A percentile compares a stretch with the other conserved stretches of the same genome.
phyloP scores from a whole-genome alignment of 2,888 invertebrate species.

The Zeuzera pyrina region DNA sequence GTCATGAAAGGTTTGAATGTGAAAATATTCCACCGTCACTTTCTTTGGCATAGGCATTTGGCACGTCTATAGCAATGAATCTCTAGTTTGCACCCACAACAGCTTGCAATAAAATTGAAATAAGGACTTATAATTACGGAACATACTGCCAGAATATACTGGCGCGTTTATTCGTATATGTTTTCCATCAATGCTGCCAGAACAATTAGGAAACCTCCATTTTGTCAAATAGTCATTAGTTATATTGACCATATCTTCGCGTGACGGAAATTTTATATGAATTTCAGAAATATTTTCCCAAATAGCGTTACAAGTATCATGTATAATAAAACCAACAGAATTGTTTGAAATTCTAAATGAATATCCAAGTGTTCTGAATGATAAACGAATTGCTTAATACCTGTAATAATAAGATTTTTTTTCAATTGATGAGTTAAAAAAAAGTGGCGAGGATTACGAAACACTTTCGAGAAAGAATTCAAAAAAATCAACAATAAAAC shows the following conservation, averaged over 20 bases:
- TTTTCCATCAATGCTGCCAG: no score
- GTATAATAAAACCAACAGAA: neutral
- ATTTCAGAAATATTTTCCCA: neutral
- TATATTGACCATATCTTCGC: neutral
- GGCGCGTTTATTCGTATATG: no score
- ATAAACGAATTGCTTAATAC: neutral
- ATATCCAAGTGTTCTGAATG: neutral
- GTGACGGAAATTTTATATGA: neutral
- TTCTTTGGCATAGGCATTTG: no score
- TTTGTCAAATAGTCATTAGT: neutral
- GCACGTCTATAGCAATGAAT: no score
- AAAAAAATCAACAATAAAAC: slow-evolving; percentile 12
- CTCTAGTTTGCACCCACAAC: no score
- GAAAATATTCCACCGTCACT: no score
- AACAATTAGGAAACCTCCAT: no score
- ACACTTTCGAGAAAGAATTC: slow-evolving; percentile 8
- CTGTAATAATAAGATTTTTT: neutral
- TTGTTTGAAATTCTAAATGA: no score
- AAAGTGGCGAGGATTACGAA: slow-evolving; percentile 10
- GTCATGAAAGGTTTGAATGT: no score
- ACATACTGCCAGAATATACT: no score
- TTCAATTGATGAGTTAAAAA: slow-evolving; percentile 9
- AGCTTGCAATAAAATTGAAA: no score
- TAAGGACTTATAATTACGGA: no score
- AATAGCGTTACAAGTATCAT: neutral